Percentiles rank a stretch among this genome's conserved stretches.
phyloP scores from a whole-genome alignment of 2,888 invertebrate genomes.

The Hymenopus coronatus region DNA sequence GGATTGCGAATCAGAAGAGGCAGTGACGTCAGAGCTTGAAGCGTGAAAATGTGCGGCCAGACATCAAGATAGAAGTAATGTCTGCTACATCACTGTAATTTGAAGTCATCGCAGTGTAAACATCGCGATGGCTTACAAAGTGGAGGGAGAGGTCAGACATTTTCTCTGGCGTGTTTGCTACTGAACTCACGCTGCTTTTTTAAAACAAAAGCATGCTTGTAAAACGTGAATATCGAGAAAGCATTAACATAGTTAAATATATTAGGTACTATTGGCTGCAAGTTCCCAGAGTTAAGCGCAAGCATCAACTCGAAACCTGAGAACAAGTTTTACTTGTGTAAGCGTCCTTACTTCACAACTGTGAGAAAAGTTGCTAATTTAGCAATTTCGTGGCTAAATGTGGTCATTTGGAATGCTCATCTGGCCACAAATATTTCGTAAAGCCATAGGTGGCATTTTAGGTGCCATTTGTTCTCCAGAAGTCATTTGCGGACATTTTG shows the following conservation, averaged over 20 bases:
- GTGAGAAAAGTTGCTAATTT: no score
- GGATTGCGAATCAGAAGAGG: background rate
- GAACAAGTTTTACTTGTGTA: no score
- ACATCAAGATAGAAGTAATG: background rate
- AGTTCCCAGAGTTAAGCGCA: background rate
- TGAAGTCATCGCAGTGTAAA: background rate
- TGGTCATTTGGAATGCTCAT: no score
- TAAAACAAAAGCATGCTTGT: background rate
- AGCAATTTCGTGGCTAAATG: no score
- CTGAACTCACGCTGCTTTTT: background rate
- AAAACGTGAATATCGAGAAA: background rate
- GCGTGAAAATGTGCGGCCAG: background rate
- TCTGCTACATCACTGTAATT: background rate
- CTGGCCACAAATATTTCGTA: no score
- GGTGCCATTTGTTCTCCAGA: no score
- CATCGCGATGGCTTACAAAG: background rate
- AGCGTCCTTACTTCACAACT: no score
- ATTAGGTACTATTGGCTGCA: background rate
- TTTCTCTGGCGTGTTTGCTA: background rate
- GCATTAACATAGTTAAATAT: background rate
- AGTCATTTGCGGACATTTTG: no score
- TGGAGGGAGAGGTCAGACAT: background rate
- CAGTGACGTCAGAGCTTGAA: background rate
- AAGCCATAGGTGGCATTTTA: no score
- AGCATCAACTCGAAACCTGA: background rate